phyloP scores from a whole-genome alignment of 2,113 vertebrate genomes.

The Crotalus tigris region DNA sequence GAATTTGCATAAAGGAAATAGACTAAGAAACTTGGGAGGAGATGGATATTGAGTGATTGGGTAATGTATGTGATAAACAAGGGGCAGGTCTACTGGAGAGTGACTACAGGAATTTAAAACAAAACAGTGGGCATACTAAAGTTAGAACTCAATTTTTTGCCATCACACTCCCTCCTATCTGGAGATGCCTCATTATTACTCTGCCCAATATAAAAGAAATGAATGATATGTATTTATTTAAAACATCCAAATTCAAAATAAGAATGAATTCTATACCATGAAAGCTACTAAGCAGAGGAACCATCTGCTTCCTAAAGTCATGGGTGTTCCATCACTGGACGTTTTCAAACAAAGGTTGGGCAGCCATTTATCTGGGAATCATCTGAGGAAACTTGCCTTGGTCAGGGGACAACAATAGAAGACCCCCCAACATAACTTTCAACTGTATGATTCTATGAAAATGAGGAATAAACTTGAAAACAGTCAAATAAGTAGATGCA shows the following conservation, averaged over 20 bases:
- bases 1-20: too few species aligned
- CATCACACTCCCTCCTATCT: background rate
- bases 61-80: background rate
- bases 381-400: background rate
- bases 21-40: too few species aligned
- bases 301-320: background rate
- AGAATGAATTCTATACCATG: background rate
- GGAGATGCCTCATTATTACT: background rate
- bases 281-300: background rate
- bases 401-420: background rate
- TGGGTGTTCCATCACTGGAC: background rate
- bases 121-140: background rate
- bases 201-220: background rate
- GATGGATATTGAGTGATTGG: background rate
- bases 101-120: background rate
- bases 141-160: background rate
- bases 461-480: background rate
- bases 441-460: background rate
- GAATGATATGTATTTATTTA: background rate
- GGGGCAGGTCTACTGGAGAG: background rate
- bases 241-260: background rate
- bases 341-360: background rate
- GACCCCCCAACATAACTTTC: background rate
- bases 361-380: background rate
- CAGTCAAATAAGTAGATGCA: background rate